Base-by-base conservation (phyloP, 2,888 invertebrate genomes). In the Xanthia togata region DNA sequence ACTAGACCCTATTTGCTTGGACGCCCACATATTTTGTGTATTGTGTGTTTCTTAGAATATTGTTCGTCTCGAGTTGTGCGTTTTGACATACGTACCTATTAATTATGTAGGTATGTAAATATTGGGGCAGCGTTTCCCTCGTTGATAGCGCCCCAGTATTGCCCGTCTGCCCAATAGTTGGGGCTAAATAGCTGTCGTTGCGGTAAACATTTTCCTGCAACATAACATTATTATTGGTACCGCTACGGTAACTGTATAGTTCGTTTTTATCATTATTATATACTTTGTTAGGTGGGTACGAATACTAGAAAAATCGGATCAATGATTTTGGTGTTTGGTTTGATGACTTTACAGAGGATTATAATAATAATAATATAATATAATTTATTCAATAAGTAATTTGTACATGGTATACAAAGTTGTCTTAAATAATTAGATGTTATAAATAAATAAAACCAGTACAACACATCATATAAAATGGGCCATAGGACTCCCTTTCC, bases 21-120 rank as follows among this genome's bases (percentile, higher is more conserved):
- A n/a, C n/a, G n/a, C n/a, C n/a, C n/a, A n/a, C n/a, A n/a, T n/a
- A 73, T 60, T 53, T 70, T 74, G 12, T 50, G 50, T 55, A 47
- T 67, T 74, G 65, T 74, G 65, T 72, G 72, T 75, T 82, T 71
- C 12, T 62, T 38, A 59, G 70, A 74, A 76, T 69, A 53, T 76
- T 72, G 73, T 62, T 62, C 55, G 31, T 72, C 44, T 50, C 41
- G 12, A 63, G 17, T 69, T 55, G 50, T 14, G 26, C n/a, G 20
- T 62, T n/a, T 31, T 67, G 50, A 41, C n/a, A 47, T 14, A 35
- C 3, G 11, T 3, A 31, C 17, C 17, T 11, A 44, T 55, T n/a
- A n/a, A 44, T 17, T 31, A 12, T 2, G 12, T n/a, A n/a, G n/a
- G n/a, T 17, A 20, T 12, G 65, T 23, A 14, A 26, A 20, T 14